Evolutionary conservation across 2,797 vertebrate species (phyloP), one percentile per base, ranked within the genome.

Genomic region (Clamator glandarius): DNA sequence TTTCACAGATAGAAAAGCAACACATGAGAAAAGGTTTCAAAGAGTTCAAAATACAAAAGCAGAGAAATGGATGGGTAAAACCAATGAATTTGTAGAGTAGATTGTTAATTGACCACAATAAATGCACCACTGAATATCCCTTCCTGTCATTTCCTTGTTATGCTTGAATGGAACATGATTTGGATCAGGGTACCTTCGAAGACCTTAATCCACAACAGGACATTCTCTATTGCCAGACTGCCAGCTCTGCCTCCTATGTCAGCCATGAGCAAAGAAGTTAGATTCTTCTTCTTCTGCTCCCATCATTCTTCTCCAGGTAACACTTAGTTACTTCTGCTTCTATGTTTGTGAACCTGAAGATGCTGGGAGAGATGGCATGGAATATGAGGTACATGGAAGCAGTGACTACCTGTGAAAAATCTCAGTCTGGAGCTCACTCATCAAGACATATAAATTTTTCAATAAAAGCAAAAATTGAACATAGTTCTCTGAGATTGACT

Each of bases 41-140:
- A 15, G 15, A 58, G 5, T 51, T 87, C 55, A 66, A 94, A 79
- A 69, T 29, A 6, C 17, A 87, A 62, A 35, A 68, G 12, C 44
- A 57, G 8, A 48, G 17, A 55, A 87, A 64, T 57, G 5, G 5
- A 73, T 46, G 16, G 19, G 18, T 8, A 62, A 62, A 88, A 80
- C 14, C 3, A 57, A 62, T 15, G 0, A 63, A 41, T 18, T 50
- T 28, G 5, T 35, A 51, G 35, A 51, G n/a, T 9, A 8, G 35
- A 35, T 80, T 7, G 35, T 83, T 79, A 69, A 54, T 15, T 77
- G 52, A 81, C 19, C 8, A 25, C 11, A 8, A 28, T 15, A 19
- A 4, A 10, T 1, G 0, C 13, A 48, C 4, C 2, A 1, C 23
- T 26, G 35, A 73, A 17, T 54, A 58, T 42, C 12, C 8, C 8